Conservation (phyloP, 1,140 invertebrate species). For the Procambarus clarkii region DNA sequence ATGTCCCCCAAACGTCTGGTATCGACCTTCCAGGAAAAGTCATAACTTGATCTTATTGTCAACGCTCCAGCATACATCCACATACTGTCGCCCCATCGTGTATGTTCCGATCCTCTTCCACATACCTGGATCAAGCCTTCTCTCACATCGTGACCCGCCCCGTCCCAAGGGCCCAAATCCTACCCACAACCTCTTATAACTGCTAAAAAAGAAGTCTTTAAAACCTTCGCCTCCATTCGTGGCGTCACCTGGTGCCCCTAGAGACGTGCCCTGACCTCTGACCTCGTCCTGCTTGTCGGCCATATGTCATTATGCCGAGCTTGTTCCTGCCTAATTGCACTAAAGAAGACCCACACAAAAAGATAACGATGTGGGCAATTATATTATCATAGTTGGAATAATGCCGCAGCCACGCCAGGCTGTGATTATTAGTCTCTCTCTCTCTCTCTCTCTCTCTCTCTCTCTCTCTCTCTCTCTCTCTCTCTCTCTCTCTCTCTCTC, state of each 20-base stretch:
- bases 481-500: neutral
- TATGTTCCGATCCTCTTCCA: neutral
- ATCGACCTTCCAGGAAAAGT: too few relatives aligned
- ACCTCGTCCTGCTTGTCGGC: constrained; percentile 27
- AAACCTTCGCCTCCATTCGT: too few relatives aligned
- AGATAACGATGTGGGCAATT: constrained; percentile 5
- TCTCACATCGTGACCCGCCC: neutral
- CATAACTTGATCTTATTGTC: too few relatives aligned
- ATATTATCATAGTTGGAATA: constrained; percentile 6
- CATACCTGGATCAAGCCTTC: neutral
- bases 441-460: constrained; percentile 12
- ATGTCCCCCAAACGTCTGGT: too few relatives aligned
- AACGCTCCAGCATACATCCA: neutral
- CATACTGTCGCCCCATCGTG: neutral
- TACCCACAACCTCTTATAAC: neutral
- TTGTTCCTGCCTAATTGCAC: constrained; percentile 35
- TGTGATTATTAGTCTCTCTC: neutral
- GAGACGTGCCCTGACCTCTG: constrained; percentile 30
- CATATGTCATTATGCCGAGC: constrained; percentile 35
- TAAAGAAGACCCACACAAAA: neutral
- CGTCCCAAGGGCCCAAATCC: neutral
- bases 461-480: neutral
- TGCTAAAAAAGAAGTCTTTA: too few relatives aligned
- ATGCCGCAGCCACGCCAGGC: neutral
- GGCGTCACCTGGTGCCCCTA: neutral